Conservation (phyloP, 1,140 invertebrate species). For the Hetaerina americana region DNA sequence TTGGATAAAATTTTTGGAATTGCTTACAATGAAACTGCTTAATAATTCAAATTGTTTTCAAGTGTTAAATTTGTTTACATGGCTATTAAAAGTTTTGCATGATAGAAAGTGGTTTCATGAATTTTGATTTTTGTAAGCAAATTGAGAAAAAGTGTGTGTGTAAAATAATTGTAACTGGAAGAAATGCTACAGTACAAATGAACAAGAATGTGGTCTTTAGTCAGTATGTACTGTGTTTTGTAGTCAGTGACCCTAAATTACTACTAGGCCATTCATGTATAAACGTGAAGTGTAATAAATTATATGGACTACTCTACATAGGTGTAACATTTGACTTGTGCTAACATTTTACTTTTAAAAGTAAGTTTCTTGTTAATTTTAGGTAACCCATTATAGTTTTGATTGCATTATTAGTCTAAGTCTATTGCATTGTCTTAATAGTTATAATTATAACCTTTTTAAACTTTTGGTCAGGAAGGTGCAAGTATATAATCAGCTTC, state of each 20-base stretch:
- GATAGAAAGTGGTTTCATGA: not conserved
- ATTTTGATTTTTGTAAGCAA: not conserved
- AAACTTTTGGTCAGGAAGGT: too few species aligned
- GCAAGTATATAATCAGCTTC: too few species aligned
- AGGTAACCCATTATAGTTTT: too few species aligned
- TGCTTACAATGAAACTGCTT: not conserved
- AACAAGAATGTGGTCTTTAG: not conserved
- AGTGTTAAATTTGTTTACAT: not conserved
- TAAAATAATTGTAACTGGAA: not conserved
- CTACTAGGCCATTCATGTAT: not conserved
- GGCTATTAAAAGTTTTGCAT: not conserved
- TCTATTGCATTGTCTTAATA: too few species aligned
- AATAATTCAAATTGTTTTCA: not conserved
- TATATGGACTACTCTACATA: not conserved
- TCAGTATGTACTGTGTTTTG: not conserved
- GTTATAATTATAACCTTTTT: too few species aligned
- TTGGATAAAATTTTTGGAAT: not conserved
- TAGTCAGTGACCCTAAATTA: not conserved
- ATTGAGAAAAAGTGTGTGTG: not conserved
- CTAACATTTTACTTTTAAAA: too few species aligned
- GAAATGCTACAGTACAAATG: not conserved
- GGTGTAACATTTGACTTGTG: not conserved
- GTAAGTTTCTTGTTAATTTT: too few species aligned
- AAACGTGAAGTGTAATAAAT: not conserved
- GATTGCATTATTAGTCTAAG: too few species aligned